Percentiles rank a stretch among this genome's conserved stretches.
phyloP scores from a whole-genome alignment of 2,113 vertebrate genomes.

The Plecturocebus donacophilus region DNA sequence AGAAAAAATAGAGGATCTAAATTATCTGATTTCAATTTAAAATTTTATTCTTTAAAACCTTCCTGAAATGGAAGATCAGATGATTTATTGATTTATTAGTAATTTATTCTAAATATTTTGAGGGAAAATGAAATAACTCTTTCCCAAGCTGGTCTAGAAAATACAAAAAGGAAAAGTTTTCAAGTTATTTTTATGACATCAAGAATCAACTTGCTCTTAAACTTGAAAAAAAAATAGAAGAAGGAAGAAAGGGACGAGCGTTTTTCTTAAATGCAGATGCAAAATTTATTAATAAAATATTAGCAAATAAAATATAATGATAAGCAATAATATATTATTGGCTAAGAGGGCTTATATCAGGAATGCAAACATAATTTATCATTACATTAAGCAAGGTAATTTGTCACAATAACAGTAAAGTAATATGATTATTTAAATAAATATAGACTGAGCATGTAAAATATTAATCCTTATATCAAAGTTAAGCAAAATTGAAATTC shows the following conservation, averaged over 20 bases:
- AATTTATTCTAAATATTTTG: background rate
- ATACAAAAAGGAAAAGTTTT: background rate
- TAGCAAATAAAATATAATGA: background rate
- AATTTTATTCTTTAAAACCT: background rate
- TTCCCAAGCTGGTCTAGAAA: background rate
- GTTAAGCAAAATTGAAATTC: background rate
- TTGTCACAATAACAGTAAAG: background rate
- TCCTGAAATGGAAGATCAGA: background rate
- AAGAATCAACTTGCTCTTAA: background rate
- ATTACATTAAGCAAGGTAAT: background rate
- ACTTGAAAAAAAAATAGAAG: background rate
- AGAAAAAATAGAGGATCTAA: background rate
- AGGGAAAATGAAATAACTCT: background rate
- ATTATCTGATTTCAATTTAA: background rate
- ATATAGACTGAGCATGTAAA: background rate
- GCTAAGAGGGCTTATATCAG: background rate
- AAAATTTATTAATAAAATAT: background rate
- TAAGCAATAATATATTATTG: background rate
- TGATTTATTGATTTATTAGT: background rate
- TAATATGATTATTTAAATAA: background rate
- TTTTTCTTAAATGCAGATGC: background rate
- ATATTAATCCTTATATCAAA: background rate
- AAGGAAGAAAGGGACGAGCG: background rate
- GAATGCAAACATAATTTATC: background rate
- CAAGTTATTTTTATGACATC: background rate